Conservation (phyloP, 1,140 invertebrate genomes). For the Magallana gigas region DNA sequence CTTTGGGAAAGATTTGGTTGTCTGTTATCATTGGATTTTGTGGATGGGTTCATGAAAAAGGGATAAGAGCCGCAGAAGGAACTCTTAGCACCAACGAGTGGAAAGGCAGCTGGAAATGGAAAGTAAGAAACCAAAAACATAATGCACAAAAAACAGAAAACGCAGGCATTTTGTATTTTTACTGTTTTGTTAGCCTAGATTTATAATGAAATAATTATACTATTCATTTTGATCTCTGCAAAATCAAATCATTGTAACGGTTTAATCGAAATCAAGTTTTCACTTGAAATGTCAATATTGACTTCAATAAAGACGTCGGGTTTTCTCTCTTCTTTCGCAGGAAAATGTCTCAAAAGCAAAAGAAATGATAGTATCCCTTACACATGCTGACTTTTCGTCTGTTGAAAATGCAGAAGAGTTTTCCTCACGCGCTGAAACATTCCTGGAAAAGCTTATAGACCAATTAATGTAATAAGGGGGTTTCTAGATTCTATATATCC, state of each 20-base stretch:
- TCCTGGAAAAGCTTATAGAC: neutral
- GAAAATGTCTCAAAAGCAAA: neutral
- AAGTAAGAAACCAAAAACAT: neutral
- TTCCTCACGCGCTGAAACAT: neutral
- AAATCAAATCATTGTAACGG: too few species aligned
- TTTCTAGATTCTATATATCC: too few species aligned
- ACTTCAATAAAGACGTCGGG: too few species aligned
- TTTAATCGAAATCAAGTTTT: too few species aligned
- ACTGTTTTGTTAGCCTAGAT: too few species aligned
- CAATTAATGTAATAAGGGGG: neutral
- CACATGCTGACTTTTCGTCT: neutral
- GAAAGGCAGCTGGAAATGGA: conserved; percentile 30
- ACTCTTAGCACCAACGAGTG: neutral
- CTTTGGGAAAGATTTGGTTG: neutral
- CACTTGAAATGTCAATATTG: too few species aligned
- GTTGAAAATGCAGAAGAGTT: neutral
- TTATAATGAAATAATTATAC: too few species aligned
- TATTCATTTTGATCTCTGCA: too few species aligned
- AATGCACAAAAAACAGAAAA: too few species aligned
- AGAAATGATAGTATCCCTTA: neutral
- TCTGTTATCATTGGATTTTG: neutral
- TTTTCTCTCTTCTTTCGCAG: neutral
- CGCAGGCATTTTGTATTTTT: too few species aligned
- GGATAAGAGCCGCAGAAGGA: neutral
- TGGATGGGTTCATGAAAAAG: neutral